Evolutionary conservation across 30 jellyfish, hydroid and myxozoan genomes (phyloP).

Genomic region (Aurelia sp.): DNA sequence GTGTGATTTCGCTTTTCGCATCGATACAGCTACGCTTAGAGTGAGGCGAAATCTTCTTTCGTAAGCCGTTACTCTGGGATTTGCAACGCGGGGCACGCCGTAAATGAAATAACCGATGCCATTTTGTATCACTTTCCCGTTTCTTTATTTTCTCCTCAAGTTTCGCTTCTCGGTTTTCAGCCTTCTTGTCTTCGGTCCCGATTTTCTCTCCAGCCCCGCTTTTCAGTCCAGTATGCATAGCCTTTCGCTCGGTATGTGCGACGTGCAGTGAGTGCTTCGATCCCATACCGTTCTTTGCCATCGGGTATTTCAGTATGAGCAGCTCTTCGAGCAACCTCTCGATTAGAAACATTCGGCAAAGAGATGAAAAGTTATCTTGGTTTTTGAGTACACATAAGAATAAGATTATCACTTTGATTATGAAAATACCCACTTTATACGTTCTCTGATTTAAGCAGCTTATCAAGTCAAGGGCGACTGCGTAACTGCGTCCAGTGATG

Average conservation of each 20-base stretch:
- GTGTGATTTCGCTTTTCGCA: constrained; percentile 13
- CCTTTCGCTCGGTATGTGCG: too few relatives aligned
- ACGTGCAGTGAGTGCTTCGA: constrained; percentile 33
- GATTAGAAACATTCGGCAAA: constrained; percentile 49
- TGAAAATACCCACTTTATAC: too few relatives aligned
- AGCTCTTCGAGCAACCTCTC: constrained; percentile 18
- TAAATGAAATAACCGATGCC: constrained; percentile 28
- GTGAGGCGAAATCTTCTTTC: constrained; percentile 21
- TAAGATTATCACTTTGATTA: neutral
- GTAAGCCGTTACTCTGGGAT: constrained; percentile 25
- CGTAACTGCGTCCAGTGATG: too few relatives aligned
- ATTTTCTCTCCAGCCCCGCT: neutral
- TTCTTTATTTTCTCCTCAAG: constrained; percentile 8
- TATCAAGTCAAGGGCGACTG: too few relatives aligned
- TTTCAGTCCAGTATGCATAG: neutral
- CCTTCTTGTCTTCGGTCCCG: neutral
- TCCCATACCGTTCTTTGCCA: constrained; percentile 25
- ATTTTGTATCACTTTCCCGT: neutral
- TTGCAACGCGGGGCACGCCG: constrained; percentile 20
- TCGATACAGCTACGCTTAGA: neutral
- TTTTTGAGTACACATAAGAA: neutral
- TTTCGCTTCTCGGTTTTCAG: neutral
- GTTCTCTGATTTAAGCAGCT: too few relatives aligned
- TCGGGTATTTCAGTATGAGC: neutral
- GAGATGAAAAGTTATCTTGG: constrained; percentile 2